These are phyloP conservation scores for Philopotamus ludificatus DNA, from an alignment of 1,140 invertebrate genomes.

Conservation along the genomic window DNA sequence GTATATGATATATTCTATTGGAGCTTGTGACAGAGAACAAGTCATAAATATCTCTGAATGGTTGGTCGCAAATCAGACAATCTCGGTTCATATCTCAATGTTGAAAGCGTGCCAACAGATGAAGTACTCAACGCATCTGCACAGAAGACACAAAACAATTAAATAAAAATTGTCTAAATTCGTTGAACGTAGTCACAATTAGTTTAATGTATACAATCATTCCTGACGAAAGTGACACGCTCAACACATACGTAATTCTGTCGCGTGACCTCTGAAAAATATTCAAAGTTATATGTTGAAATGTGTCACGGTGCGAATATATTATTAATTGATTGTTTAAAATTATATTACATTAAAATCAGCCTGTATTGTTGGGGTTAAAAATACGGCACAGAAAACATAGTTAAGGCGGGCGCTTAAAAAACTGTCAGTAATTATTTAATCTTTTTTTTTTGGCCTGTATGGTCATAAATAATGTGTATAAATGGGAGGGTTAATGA, in stretches of 20 bases:
- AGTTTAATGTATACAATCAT: not conserved
- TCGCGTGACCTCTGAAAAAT: not conserved
- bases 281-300: not conserved
- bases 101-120: slow-evolving; percentile 3
- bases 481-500: not conserved
- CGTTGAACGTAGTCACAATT: not conserved
- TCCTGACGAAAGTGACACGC: not conserved
- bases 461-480: not conserved
- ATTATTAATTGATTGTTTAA: no score
- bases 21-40: not conserved
- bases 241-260: not conserved
- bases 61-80: not conserved
- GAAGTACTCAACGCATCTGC: not conserved
- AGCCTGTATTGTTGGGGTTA: no score
- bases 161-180: not conserved
- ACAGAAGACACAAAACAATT: not conserved
- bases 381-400: not conserved
- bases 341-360: no score
- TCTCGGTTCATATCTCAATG: not conserved
- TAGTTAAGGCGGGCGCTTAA: not conserved
- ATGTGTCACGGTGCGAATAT: not conserved
- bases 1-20: not conserved
- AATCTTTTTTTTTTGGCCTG: not conserved
- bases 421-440: not conserved
- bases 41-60: not conserved